Base-by-base conservation (phyloP, 2,888 invertebrate species). In the Hirtodrosophila alboralis region DNA sequence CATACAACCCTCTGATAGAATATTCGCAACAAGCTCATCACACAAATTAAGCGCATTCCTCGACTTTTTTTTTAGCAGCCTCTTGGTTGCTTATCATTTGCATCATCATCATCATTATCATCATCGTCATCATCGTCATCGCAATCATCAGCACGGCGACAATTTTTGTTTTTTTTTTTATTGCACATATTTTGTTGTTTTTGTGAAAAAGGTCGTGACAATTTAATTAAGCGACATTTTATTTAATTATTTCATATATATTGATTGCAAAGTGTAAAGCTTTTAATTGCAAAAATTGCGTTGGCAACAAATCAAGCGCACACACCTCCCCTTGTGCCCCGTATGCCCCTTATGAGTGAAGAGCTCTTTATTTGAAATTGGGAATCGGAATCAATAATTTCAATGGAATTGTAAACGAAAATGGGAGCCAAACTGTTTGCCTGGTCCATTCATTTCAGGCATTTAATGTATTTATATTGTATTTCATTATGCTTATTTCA, bases 381-480 rank as follows among this genome's bases (percentile, higher is more conserved):
- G 23, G 37, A 49, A 64, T 37, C 21, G 33, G 34, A 48, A 67
- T 64, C 64, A 59, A 71, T 65, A 51, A 64, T 66, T 64, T 62
- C 43, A 65, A 64, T 73, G 43, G 34, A 33, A 47, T 26, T 34
- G 53, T 10, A 33, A 36, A 28, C 18, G 48, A 44, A 49, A 68
- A 59, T 69, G 38, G 38, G 60, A 64, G 38, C 43, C 38, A 40
- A 56, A 65, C 59, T 59, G 69, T 58, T 77, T 72, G 60, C 33
- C 40, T 14, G n/a, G 38, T 7, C 23, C 4, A 23, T 23, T 31
- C 40, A 43, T 47, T 13, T 26, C 53, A 41, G 61, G 74, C 65
- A 76, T 84, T 84, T 78, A 84, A 84, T 80, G 75, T 72, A 76
- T 78, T 84, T 84, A 78, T 76, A 72, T 63, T 71, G 71, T 69